These are phyloP conservation scores for Myiopsitta monachus DNA, from an alignment of 2,113 vertebrate species.

Conservation along the genomic window DNA sequence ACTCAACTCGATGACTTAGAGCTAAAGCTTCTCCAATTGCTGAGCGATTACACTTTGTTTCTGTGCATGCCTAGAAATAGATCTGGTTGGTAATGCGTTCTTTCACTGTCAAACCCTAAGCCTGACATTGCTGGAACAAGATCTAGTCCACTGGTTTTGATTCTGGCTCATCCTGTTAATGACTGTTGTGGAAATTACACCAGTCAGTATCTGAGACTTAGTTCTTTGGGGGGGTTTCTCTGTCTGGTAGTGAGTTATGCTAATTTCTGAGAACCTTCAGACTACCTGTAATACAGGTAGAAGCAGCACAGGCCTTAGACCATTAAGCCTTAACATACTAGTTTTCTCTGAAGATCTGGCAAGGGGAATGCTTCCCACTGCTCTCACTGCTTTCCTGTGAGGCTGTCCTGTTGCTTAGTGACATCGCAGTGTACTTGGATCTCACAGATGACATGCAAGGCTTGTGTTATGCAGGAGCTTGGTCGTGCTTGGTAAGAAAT, in stretches of 20 bases:
- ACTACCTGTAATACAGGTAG: neutral
- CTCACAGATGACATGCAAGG: neutral
- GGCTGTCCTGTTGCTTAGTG: neutral
- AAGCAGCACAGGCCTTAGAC: neutral
- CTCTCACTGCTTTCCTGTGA: neutral
- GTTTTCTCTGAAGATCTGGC: neutral
- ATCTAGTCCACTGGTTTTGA: neutral
- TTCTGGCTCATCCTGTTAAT: neutral
- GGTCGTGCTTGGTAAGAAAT: neutral
- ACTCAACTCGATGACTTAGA: neutral
- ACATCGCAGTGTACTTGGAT: fast-evolving
- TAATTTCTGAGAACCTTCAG: neutral
- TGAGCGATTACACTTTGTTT: neutral
- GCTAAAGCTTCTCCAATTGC: neutral
- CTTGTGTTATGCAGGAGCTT: neutral
- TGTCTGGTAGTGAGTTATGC: neutral
- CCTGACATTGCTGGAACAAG: neutral
- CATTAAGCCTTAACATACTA: neutral
- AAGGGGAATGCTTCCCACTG: neutral
- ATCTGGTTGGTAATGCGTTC: neutral
- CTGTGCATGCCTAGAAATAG: neutral
- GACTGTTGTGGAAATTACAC: neutral
- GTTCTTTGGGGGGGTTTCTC: neutral
- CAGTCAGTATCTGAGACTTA: neutral
- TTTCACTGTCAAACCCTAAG: neutral